phyloP scores from a whole-genome alignment of 2,797 vertebrate genomes.

The Pseudochaenichthys georgianus region DNA sequence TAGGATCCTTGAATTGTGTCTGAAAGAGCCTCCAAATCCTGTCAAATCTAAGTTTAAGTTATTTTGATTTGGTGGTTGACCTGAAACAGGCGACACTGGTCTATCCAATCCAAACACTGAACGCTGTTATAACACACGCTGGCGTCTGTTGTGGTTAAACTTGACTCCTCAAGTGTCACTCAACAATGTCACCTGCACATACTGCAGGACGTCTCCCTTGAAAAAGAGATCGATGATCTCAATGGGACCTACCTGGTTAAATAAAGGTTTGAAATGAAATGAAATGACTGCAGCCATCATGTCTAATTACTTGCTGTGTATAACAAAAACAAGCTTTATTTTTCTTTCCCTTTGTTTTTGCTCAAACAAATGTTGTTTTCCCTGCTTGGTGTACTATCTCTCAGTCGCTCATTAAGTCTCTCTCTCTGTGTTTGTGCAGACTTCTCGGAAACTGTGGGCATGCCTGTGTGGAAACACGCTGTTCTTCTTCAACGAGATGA shows the following conservation, averaged over 20 bases:
- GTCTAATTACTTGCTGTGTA: constrained; percentile 6
- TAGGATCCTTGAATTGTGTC: too few species aligned
- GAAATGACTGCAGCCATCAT: neutral
- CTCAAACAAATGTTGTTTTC: neutral
- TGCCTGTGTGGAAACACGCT: constrained; percentile 85
- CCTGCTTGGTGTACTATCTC: neutral
- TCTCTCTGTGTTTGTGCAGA: constrained; percentile 69
- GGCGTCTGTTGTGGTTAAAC: neutral
- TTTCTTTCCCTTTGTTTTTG: neutral
- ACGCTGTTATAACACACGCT: neutral
- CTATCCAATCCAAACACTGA: neutral
- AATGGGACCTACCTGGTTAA: too few species aligned
- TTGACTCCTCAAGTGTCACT: constrained; percentile 23
- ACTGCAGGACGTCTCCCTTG: neutral
- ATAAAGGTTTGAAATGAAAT: too few species aligned
- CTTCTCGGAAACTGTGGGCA: constrained; percentile 84
- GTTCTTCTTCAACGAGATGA: constrained; percentile 86
- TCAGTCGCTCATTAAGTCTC: neutral
- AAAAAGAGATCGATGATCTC: too few species aligned
- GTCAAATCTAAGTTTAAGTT: neutral
- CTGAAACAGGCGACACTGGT: neutral
- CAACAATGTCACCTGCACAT: neutral
- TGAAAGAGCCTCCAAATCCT: too few species aligned
- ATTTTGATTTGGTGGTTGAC: neutral
- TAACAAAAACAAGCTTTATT: neutral